These are phyloP conservation scores for Falco rusticolus DNA, from an alignment of 2,797 vertebrate genomes.

Conservation along the genomic window DNA sequence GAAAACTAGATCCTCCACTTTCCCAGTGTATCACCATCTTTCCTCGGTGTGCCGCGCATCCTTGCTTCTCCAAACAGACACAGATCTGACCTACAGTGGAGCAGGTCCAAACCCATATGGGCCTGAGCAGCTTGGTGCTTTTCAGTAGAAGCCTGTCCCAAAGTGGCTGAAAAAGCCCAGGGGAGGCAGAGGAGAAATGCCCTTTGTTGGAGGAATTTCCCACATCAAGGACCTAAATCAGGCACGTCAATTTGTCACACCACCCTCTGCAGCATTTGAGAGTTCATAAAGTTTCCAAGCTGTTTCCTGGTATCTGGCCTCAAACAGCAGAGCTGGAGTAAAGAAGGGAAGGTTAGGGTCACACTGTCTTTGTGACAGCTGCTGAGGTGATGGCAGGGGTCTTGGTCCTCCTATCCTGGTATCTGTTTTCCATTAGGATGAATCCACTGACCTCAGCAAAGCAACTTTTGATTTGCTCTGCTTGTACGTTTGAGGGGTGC, in stretches of 20 bases:
- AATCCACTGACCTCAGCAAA: not conserved
- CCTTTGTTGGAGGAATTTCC: not conserved
- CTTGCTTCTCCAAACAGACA: not conserved
- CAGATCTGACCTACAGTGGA: not conserved
- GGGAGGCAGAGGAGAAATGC: not conserved
- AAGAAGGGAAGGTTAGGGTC: not conserved
- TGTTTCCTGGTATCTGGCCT: not conserved
- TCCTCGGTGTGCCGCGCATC: rapidly evolving
- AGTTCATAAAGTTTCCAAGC: not conserved
- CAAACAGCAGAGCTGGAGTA: not conserved
- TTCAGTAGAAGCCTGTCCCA: not conserved
- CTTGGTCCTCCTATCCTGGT: not conserved
- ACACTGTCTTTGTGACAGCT: not conserved
- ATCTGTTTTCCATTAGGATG: not conserved
- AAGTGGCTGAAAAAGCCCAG: not conserved
- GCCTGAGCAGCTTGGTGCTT: not conserved
- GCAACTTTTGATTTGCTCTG: not conserved
- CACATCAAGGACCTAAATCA: not conserved
- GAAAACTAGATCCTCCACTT: not conserved
- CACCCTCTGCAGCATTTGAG: not conserved
- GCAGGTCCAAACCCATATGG: not conserved
- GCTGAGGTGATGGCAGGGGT: not conserved
- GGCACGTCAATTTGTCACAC: not conserved
- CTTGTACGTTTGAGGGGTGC: not conserved
- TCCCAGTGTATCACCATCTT: not conserved